Evolutionary conservation across 2,113 vertebrate genomes (phyloP).

Genomic region (Pica pica): DNA sequence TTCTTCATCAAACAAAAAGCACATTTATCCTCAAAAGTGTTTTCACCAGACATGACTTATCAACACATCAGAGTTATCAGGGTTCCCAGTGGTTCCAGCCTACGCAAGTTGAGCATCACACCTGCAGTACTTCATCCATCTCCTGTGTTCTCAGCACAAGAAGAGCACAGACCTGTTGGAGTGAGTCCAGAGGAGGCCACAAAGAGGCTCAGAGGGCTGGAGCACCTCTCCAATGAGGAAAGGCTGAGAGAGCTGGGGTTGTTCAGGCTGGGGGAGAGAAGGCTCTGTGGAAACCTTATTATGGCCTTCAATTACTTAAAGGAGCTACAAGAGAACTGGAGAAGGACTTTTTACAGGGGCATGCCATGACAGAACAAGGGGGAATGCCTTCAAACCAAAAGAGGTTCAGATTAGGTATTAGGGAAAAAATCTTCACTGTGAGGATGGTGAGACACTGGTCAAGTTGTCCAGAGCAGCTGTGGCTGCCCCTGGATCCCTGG

Average conservation of each 20-base stretch:
- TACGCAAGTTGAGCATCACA: not conserved
- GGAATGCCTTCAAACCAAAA: not conserved
- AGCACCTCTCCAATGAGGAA: not conserved
- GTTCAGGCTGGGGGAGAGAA: not conserved
- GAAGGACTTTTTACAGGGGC: not conserved
- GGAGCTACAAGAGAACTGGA: not conserved
- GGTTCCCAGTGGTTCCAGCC: not conserved
- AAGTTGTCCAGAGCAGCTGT: not conserved
- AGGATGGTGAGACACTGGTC: not conserved
- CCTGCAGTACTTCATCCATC: not conserved
- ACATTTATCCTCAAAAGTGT: not conserved
- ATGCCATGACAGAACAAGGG: not conserved
- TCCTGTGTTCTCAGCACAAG: not conserved
- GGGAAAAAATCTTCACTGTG: not conserved
- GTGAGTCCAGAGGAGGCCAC: not conserved
- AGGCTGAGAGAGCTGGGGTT: not conserved
- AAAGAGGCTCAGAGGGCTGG: not conserved
- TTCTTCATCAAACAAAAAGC: not conserved
- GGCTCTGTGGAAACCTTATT: not conserved
- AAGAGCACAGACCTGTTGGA: not conserved
- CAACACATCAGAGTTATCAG: not conserved
- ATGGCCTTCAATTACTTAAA: not conserved
- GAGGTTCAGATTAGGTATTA: not conserved
- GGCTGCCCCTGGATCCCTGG: not conserved
- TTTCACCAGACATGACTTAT: not conserved